Conservation (phyloP, 2,888 invertebrate species). For the Zonitis immaculata region DNA sequence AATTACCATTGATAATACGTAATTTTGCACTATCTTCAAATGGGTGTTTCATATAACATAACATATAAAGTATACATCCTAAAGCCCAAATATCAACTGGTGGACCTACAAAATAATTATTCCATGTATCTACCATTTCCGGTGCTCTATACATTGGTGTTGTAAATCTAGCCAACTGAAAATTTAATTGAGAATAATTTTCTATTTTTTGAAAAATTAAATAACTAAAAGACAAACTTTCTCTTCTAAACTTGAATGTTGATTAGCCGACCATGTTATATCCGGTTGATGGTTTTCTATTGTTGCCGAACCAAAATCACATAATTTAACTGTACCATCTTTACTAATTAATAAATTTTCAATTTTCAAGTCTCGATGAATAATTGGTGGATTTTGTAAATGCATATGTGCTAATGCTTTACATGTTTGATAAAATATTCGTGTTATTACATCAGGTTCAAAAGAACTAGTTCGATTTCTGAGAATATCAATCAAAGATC, state of each 20-base stretch:
- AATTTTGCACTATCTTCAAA: constrained; percentile 95
- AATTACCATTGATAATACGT: constrained; percentile 95
- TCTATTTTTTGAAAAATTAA: constrained; percentile 1
- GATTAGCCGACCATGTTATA: constrained; percentile 87
- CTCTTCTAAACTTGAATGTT: constrained; percentile 88
- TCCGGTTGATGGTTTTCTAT: constrained; percentile 77
- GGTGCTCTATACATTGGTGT: constrained; percentile 97
- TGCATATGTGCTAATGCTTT: constrained; percentile 93
- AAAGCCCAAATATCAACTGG: constrained; percentile 95
- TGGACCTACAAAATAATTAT: constrained; percentile 86
- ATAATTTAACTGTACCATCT: constrained; percentile 85
- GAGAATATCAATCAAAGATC: constrained; percentile 63
- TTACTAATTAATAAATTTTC: constrained; percentile 89
- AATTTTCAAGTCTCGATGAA: constrained; percentile 93
- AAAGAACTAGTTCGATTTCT: constrained; percentile 58
- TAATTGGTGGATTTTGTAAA: constrained; percentile 80
- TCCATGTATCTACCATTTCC: constrained; percentile 98
- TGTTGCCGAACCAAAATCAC: constrained; percentile 97
- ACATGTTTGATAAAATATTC: constrained; percentile 88
- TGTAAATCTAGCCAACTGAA: constrained; percentile 70
- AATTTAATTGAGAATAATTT: constrained; percentile 25
- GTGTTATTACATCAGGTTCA: constrained; percentile 66
- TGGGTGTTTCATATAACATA: constrained; percentile 93
- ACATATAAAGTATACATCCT: constrained; percentile 88
- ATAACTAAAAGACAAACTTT: constrained; percentile 56